A percentile compares a stretch with the other conserved stretches of the same genome.
phyloP scores from a whole-genome alignment of 2,797 vertebrate species.

The Telmatherina bonti region DNA sequence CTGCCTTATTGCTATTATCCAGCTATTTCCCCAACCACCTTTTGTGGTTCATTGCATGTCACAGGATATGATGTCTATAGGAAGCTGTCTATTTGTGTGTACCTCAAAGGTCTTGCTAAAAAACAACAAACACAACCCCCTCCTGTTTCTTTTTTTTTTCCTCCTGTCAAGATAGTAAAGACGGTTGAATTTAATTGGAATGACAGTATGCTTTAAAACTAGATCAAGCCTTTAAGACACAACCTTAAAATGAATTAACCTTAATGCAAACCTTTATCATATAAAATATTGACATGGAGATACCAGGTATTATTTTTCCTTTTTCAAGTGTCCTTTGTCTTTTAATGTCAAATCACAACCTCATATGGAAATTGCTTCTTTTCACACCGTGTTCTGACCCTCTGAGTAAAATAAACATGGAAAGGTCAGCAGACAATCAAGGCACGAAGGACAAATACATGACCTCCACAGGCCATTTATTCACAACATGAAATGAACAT shows the following conservation, averaged over 20 bases:
- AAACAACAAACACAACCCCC: constrained; percentile 12
- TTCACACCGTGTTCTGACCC: constrained; percentile 22
- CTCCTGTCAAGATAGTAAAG: background rate
- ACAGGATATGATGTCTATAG: constrained; percentile 33
- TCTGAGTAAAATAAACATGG: constrained; percentile 11
- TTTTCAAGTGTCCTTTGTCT: background rate
- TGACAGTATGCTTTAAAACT: background rate
- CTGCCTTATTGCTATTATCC: constrained; percentile 12
- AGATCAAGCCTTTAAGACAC: no score
- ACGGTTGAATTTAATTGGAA: constrained; percentile 6
- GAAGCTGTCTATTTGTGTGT: constrained; percentile 39
- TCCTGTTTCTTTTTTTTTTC: constrained; percentile 18
- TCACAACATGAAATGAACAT: constrained; percentile 60
- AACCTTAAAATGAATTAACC: background rate
- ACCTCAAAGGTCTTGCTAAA: constrained; percentile 44
- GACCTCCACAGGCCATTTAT: constrained; percentile 35
- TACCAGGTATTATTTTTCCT: no score
- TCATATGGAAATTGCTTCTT: background rate
- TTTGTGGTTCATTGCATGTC: constrained; percentile 34
- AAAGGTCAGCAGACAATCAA: constrained; percentile 59
- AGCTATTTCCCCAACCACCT: constrained; percentile 34
- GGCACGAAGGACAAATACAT: constrained; percentile 27
- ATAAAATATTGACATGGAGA: background rate
- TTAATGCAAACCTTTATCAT: background rate
- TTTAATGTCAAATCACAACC: background rate